A percentile compares a stretch with the other conserved stretches of the same genome.
Conservation (phyloP, 2,113 vertebrate genomes). For the Forbesichthys papilliferus region DNA sequence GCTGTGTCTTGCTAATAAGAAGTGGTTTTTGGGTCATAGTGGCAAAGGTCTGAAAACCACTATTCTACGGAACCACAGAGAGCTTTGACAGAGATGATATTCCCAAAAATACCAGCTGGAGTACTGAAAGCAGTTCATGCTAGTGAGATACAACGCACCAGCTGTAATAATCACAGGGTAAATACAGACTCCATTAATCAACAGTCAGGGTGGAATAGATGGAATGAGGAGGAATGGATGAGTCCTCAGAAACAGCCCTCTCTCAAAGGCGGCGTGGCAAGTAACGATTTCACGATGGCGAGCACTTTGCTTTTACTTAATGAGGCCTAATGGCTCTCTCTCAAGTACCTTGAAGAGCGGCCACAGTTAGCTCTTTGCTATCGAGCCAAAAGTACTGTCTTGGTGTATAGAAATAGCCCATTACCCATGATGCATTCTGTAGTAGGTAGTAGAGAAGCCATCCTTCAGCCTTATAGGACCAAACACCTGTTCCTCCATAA, state of each 20-base stretch:
- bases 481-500: too few species aligned
- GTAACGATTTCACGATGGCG: constrained; percentile 65
- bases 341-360: constrained; percentile 18
- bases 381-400: background rate
- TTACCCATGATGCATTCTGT: background rate
- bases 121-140: constrained; percentile 29
- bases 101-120: background rate
- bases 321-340: constrained; percentile 50
- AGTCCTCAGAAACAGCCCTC: constrained; percentile 17
- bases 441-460: too few species aligned
- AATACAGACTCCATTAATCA: constrained; percentile 59
- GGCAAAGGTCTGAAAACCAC: too few species aligned
- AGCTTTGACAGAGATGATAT: too few species aligned
- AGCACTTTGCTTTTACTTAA: constrained; percentile 58
- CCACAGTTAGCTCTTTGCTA: background rate
- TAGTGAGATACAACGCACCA: constrained; percentile 5
- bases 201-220: constrained; percentile 29
- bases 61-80: too few species aligned
- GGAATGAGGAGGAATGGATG: constrained; percentile 5
- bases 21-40: too few species aligned
- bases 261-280: constrained; percentile 15
- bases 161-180: constrained; percentile 44
- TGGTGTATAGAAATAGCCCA: background rate
- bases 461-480: too few species aligned
- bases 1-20: too few species aligned